Conservation (phyloP, 2,888 invertebrate genomes). For the Leptinotarsa tumamoca region DNA sequence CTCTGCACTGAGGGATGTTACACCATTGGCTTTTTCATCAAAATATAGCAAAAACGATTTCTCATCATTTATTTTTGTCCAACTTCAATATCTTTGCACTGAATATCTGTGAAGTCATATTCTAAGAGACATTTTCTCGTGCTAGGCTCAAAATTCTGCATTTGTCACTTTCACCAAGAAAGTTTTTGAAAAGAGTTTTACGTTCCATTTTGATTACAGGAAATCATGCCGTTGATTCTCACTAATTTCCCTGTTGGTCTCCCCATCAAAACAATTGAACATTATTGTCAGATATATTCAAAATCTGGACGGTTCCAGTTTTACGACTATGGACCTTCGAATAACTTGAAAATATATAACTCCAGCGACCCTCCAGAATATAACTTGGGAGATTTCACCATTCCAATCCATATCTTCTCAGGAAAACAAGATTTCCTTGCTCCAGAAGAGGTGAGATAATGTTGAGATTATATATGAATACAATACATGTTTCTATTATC, state of each 20-base stretch:
- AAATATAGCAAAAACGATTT: no score
- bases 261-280: not conserved
- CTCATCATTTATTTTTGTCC: no score
- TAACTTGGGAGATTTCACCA: not conserved
- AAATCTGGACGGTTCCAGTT: not conserved
- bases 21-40: no score
- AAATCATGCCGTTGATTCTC: not conserved
- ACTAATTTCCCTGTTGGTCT: not conserved
- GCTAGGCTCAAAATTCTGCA: no score
- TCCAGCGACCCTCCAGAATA: not conserved
- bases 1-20: no score
- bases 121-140: no score
- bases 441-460: not conserved
- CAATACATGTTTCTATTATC: no score
- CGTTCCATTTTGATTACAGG: not conserved
- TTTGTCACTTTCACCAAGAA: no score
- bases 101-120: no score
- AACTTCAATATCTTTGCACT: no score
- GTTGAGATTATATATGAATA: no score
- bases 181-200: not conserved
- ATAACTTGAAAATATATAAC: not conserved
- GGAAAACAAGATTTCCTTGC: slow-evolving; percentile 5
- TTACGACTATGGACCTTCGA: slow-evolving; percentile 3
- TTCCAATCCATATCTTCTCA: not conserved
- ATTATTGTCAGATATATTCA: not conserved